These are phyloP conservation scores for Grus americana DNA, from an alignment of 2,113 vertebrate species.

Conservation along the genomic window DNA sequence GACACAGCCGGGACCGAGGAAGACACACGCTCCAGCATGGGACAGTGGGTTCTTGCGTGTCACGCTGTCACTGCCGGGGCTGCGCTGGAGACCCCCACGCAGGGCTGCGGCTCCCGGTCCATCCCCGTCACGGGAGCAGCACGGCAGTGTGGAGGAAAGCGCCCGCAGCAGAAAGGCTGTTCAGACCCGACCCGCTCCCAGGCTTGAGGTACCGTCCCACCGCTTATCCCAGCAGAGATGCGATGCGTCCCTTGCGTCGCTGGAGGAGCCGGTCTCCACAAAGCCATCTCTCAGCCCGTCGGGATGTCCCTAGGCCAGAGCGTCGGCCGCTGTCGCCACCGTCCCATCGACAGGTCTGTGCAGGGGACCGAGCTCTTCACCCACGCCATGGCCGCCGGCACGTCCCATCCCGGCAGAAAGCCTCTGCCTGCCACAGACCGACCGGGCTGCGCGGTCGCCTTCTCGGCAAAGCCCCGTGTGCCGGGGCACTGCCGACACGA, in stretches of 20 bases:
- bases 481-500: no score
- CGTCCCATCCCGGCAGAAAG: not conserved
- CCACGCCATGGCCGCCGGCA: rapidly evolving
- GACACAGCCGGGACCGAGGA: rapidly evolving
- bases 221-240: not conserved
- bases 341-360: rapidly evolving
- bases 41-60: not conserved
- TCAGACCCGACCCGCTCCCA: not conserved
- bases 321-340: not conserved
- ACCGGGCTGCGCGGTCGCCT: rapidly evolving
- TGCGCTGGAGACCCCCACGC: rapidly evolving
- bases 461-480: not conserved
- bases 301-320: not conserved
- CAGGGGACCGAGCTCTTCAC: not conserved
- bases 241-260: rapidly evolving
- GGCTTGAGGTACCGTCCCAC: not conserved
- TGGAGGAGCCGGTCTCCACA: not conserved
- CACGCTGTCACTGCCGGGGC: not conserved
- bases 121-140: not conserved
- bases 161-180: not conserved
- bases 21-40: rapidly evolving
- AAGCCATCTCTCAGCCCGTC: not conserved
- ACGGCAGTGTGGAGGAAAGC: not conserved
- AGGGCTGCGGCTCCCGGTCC: not conserved
- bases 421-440: not conserved